Conservation (phyloP, 2,113 vertebrate species). For the Naja naja region DNA sequence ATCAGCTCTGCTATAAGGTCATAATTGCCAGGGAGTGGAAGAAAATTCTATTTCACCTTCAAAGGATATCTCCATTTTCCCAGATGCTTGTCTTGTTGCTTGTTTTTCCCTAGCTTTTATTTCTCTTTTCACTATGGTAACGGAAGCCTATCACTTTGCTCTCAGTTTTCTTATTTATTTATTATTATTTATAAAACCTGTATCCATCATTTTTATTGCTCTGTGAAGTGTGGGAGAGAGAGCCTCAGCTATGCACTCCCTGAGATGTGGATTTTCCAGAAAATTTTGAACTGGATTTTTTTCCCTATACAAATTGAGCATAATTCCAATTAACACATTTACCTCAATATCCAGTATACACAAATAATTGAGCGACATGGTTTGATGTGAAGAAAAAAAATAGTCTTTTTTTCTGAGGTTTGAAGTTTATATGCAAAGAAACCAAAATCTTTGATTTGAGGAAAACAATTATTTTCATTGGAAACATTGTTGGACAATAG, state of each 20-base stretch:
- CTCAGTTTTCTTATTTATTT: not conserved
- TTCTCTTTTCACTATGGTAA: not conserved
- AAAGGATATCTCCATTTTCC: not conserved
- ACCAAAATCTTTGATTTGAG: not conserved
- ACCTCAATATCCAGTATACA: not conserved
- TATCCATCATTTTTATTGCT: not conserved
- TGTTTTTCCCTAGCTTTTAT: not conserved
- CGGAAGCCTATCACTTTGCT: not conserved
- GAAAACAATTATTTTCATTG: not conserved
- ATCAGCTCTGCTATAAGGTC: not conserved
- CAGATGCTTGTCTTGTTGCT: not conserved
- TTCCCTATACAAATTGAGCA: not conserved
- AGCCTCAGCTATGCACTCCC: not conserved
- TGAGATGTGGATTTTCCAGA: not conserved
- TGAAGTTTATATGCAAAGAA: not conserved
- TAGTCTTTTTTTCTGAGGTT: not conserved
- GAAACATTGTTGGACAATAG: not conserved
- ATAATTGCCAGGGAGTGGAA: not conserved
- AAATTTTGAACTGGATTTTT: not conserved
- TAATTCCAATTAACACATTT: not conserved
- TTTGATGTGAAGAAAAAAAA: not conserved
- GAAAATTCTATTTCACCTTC: not conserved
- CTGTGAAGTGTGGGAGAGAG: not conserved
- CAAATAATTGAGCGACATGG: not conserved
- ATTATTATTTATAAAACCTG: not conserved